A percentile compares a stretch with the other conserved stretches of the same genome.
Evolutionary conservation across 1,140 invertebrate genomes (phyloP).

Genomic region (Diabrotica undecimpunctata): DNA sequence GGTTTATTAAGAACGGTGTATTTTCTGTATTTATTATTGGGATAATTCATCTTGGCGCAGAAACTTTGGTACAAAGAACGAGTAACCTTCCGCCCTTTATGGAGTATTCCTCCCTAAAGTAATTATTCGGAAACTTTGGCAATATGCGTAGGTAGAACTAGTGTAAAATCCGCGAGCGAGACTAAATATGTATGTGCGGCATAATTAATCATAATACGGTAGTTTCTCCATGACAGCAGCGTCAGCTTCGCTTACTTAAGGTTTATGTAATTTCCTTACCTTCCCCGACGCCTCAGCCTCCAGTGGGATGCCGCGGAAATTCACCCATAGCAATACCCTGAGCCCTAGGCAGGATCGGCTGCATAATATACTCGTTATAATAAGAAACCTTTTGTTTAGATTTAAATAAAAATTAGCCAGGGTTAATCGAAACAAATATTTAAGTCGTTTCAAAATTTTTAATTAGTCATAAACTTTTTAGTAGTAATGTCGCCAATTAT

Average conservation of each 20-base stretch:
- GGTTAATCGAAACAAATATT: too few relatives aligned
- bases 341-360: neutral
- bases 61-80: too few relatives aligned
- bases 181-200: slow-evolving; percentile 21
- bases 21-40: too few relatives aligned
- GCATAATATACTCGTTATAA: too few relatives aligned
- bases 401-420: too few relatives aligned
- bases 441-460: too few relatives aligned
- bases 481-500: too few relatives aligned
- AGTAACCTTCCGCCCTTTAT: neutral
- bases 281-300: slow-evolving; percentile 27
- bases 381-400: too few relatives aligned
- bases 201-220: slow-evolving; percentile 43
- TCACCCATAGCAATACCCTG: slow-evolving; percentile 5
- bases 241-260: slow-evolving; percentile 44
- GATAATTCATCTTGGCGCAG: too few relatives aligned
- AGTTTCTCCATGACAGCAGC: slow-evolving; percentile 39
- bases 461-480: too few relatives aligned
- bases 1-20: too few relatives aligned
- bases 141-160: slow-evolving; percentile 19
- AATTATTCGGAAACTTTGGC: slow-evolving; percentile 15
- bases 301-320: slow-evolving; percentile 14
- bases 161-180: slow-evolving; percentile 16
- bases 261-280: slow-evolving; percentile 44
- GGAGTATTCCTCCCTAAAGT: slow-evolving; percentile 11